Evolutionary conservation across 2,113 vertebrate genomes (phyloP), one percentile per base, ranked within the genome.

Genomic region (Atherinomorus stipes): DNA sequence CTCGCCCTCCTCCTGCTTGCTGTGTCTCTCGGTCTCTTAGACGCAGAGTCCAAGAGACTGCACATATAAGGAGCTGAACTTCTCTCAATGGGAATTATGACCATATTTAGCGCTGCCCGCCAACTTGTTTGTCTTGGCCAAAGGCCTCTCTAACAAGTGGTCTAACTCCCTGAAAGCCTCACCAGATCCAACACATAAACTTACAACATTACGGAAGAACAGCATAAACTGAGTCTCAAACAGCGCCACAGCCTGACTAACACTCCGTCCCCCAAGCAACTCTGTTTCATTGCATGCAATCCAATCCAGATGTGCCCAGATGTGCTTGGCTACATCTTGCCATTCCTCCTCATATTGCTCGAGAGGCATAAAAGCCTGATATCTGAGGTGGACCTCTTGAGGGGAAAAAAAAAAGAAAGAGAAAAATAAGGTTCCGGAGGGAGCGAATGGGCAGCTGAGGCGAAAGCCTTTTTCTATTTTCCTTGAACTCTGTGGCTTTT

Each of bases 11-110:
- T 66, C 58, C 77, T 62, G 40, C 68, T 70, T 45, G 73, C 66
- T 73, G 77, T 54, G 64, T 47, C 66, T 65, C 38, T 49, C 60
- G 38, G 25, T 68, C 44, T 75, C 74, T 62, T 13, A 18, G n/a
- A 23, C 76, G 76, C 66, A 68, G 73, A 73, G 81, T 73, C 66
- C 54, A 53, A 82, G 82, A 80, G 82, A 74, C 83, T 77, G 94
- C 85, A 92, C 94, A 92, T 95, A 94, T 93, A 95, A 93, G 94
- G 94, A 93, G 90, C 64, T 93, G 84, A 89, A 88, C 81, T 72
- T 89, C 85, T 88, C 88, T 91, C 89, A 89, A 84, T 91, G 86
- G 85, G 89, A 91, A 88, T 90, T 87, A 76, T 92, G 93, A 93
- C 94, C 93, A 94, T 95, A 95, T 95, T 94, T 95, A 95, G 94